Base-by-base conservation (phyloP, 2,888 invertebrate species). In the Phengaris alcon region DNA sequence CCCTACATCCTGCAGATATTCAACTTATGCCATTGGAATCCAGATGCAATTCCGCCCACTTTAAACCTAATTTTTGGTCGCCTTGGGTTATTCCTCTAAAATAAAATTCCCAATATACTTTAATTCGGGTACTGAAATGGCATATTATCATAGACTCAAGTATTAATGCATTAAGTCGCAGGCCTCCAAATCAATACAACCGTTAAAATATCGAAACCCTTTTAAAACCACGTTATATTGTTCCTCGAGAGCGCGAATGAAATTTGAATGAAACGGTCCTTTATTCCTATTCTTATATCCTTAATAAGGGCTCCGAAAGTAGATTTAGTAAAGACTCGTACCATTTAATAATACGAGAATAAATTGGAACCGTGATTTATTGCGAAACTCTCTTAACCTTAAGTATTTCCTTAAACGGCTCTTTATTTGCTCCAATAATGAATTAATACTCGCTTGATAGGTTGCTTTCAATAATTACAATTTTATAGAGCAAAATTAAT, bases 301-400 rank as follows among this genome's bases (percentile, higher is more conserved):
- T 12, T 52, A 10, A 51, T 10, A 70, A 51, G 70, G 70, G 51
- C 70, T 70, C 51, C 13, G 15, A 70, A 51, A 52, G 22, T 52
- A 54, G 54, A 72, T 72, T 72, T 54, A 72, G 72, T 72, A 70
- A 64, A 64, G 22, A 51, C 54, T 52, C 22, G 72, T 22, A 72
- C 72, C 72, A 74, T 22, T 74, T 74, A 52, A 64, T 55, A 55
- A 77, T 77, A 79, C 76, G 77, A 74, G 76, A 77, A 80, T 90
- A 90, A 90, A 91, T 91, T 90, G 89, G 87, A 83, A 85, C 84
- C 82, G 82, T 83, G 90, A 93, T 93, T 93, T 92, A 93, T 93
- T 86, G 85, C 89, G 88, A 84, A 92, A 91, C 88, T 91, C 92
- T 92, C 87, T 92, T 90, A 91, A 89, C 89, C 86, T 72, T 72